Percentiles rank a stretch among this genome's conserved stretches.
These are phyloP conservation scores for Toxotes lorentzi DNA, from an alignment of 2,797 vertebrate genomes.

Conservation along the genomic window DNA sequence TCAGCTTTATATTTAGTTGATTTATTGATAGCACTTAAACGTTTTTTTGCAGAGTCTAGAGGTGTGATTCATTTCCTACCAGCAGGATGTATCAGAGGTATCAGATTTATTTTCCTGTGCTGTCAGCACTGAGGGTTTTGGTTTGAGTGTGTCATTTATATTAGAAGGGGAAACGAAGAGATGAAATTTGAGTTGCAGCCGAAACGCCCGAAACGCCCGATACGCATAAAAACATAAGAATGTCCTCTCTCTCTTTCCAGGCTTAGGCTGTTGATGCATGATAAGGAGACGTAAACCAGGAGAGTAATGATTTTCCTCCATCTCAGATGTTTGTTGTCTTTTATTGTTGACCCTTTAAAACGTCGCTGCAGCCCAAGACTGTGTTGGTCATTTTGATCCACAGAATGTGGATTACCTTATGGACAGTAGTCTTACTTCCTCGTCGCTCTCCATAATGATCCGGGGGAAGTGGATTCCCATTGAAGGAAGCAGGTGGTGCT, in stretches of 20 bases:
- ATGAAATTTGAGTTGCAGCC: conserved; percentile 53
- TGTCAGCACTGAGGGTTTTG: conserved; percentile 20
- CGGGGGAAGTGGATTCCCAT: conserved; percentile 29
- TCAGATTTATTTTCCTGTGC: conserved; percentile 39
- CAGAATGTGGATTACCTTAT: conserved; percentile 61
- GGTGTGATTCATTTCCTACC: conserved; percentile 14
- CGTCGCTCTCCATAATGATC: conserved; percentile 30
- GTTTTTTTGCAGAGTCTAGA: neutral
- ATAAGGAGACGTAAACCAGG: conserved; percentile 69
- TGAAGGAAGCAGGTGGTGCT: conserved; percentile 32
- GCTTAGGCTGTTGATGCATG: conserved; percentile 56
- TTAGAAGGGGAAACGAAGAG: conserved; percentile 35
- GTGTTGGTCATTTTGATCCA: conserved; percentile 51
- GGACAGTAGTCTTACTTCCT: conserved; percentile 38
- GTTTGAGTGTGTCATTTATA: conserved; percentile 47
- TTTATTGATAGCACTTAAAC: conserved; percentile 21
- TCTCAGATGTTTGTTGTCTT: conserved; percentile 53
- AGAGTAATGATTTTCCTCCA: conserved; percentile 67
- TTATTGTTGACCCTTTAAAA: conserved; percentile 73
- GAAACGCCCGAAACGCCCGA: no score
- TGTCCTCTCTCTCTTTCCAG: conserved; percentile 27
- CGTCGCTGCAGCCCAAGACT: conserved; percentile 62
- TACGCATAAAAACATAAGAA: conserved; percentile 51
- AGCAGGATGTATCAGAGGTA: conserved; percentile 21
- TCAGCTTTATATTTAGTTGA: conserved; percentile 25